Conservation (phyloP, 2,888 invertebrate species). For the Macroteleia sp. region DNA sequence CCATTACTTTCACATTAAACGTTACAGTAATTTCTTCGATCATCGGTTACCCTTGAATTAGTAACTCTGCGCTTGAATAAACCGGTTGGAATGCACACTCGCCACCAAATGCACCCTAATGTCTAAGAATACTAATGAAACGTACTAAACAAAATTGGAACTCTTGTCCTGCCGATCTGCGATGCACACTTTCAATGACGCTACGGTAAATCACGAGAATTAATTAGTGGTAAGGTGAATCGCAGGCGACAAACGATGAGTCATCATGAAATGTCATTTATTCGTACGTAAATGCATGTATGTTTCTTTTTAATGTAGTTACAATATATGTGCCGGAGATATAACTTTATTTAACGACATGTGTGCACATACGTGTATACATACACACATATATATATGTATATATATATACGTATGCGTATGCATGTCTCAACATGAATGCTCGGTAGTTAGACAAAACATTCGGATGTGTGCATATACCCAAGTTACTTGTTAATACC, state of each 20-base stretch:
- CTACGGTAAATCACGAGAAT: background rate
- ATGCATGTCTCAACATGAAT: constrained; percentile 54
- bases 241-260: constrained; percentile 28
- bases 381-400: constrained; percentile 49
- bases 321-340: constrained; percentile 59
- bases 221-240: background rate
- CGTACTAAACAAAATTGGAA: constrained; percentile 58
- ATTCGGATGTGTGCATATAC: constrained; percentile 65
- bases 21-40: constrained; percentile 26
- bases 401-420: constrained; percentile 35
- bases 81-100: constrained; percentile 75
- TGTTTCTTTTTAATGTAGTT: constrained; percentile 53
- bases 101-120: constrained; percentile 72
- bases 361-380: constrained; percentile 38
- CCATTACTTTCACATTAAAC: constrained; percentile 17
- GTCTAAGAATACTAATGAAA: constrained; percentile 70
- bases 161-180: constrained; percentile 15
- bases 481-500: constrained; percentile 72
- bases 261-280: constrained; percentile 33
- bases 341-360: constrained; percentile 60
- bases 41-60: constrained; percentile 31
- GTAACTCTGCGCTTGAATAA: constrained; percentile 46
- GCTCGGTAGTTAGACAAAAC: constrained; percentile 54
- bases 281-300: constrained; percentile 62
- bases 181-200: constrained; percentile 6